These are phyloP conservation scores for Idaea dimidiata DNA, from an alignment of 2,888 invertebrate species.

Conservation along the genomic window DNA sequence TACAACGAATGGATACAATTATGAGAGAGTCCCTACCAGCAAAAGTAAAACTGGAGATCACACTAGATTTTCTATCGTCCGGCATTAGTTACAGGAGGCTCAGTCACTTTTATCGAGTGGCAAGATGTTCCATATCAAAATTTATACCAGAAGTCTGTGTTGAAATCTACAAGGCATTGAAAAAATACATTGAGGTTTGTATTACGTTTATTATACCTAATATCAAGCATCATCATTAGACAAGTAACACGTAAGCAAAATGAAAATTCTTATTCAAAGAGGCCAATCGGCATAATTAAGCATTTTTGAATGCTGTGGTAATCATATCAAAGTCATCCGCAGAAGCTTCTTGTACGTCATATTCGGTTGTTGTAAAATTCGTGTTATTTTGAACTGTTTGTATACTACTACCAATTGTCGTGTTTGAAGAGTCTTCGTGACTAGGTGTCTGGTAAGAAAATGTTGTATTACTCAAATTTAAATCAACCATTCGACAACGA, in stretches of 20 bases:
- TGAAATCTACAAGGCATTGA: slow-evolving; percentile 9
- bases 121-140: slow-evolving; percentile 8
- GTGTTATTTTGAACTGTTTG: slow-evolving; percentile 3
- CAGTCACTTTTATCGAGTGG: slow-evolving; percentile 13
- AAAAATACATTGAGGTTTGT: slow-evolving; percentile 9
- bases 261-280: slow-evolving; percentile 8
- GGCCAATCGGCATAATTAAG: not conserved
- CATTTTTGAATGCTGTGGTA: not conserved
- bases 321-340: not conserved
- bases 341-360: slow-evolving; percentile 5
- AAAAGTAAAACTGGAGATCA: slow-evolving; percentile 11
- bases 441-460: slow-evolving; percentile 7
- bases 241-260: slow-evolving; percentile 8
- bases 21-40: slow-evolving; percentile 12
- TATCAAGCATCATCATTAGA: slow-evolving; percentile 5
- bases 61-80: slow-evolving; percentile 8
- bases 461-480: slow-evolving; percentile 8
- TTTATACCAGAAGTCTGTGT: slow-evolving; percentile 9
- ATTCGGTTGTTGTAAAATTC: slow-evolving; percentile 8
- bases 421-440: slow-evolving; percentile 7
- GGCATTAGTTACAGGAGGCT: slow-evolving; percentile 12
- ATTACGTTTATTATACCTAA: slow-evolving; percentile 3
- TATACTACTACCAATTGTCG: not conserved
- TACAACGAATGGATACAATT: slow-evolving; percentile 11
- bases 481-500: slow-evolving; percentile 9